These are phyloP conservation scores for Penaeus monodon DNA, from an alignment of 2,888 invertebrate genomes.

Conservation along the genomic window DNA sequence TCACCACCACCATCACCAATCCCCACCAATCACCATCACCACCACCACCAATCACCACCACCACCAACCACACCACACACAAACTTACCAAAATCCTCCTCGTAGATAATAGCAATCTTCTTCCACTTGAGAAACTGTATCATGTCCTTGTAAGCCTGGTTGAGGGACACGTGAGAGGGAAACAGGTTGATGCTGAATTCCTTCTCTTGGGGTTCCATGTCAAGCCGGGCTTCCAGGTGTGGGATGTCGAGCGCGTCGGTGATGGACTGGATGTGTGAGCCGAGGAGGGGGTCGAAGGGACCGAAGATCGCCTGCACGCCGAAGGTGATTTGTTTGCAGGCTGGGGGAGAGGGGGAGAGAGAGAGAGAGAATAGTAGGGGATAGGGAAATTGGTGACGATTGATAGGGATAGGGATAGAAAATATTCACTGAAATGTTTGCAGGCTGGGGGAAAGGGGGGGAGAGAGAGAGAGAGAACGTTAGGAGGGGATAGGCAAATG, in stretches of 20 bases:
- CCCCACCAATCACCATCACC: no score
- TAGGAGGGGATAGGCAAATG: no score
- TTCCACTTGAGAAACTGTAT: slow-evolving; percentile 93
- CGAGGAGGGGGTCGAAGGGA: slow-evolving; percentile 84
- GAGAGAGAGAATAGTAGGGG: no score
- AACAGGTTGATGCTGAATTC: slow-evolving; percentile 83
- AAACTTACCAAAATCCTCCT: slow-evolving; percentile 77
- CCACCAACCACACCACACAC: no score
- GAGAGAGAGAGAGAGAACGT: no score
- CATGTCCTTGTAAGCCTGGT: slow-evolving; percentile 85
- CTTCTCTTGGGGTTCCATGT: slow-evolving; percentile 61
- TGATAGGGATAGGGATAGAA: no score
- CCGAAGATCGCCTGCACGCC: slow-evolving; percentile 92
- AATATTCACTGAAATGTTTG: no score
- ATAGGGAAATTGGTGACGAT: no score
- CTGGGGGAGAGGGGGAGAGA: slow-evolving; percentile 68
- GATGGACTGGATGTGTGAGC: slow-evolving; percentile 88
- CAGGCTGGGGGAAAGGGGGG: no score
- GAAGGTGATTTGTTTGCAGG: slow-evolving; percentile 84
- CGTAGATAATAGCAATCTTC: slow-evolving; percentile 91
- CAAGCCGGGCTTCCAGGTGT: slow-evolving; percentile 79
- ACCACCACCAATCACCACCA: no score
- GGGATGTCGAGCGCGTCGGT: slow-evolving; percentile 90
- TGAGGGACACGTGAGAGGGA: slow-evolving; percentile 81
- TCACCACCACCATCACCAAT: no score